Base-by-base conservation (phyloP, 2,113 vertebrate genomes). In the Puffinus mauretanicus region DNA sequence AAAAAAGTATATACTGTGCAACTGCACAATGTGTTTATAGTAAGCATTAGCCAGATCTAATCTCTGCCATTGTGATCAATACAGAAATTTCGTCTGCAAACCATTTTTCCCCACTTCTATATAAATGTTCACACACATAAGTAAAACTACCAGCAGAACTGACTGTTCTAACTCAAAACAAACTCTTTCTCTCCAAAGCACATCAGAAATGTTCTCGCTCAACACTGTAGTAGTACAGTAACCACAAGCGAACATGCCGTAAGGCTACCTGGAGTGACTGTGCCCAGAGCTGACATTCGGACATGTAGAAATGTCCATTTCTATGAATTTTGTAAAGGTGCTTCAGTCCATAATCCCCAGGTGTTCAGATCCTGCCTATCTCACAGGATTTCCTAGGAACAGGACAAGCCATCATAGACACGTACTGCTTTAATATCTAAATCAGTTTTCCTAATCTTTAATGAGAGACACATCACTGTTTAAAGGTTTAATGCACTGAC, bases 211-310 rank as follows among this genome's bases (percentile, higher is more conserved):
- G 29, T 9, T 71, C 51, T 20, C 13, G 19, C 46, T 42, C 60
- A 32, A 13, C 55, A 34, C 47, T 5, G 2, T 1, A 24, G 24
- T 6, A 34, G 42, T 2, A n/a, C 20, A 55, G n/a, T 7, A 27
- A 24, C 7, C 4, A 18, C 7, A 55, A 9, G 13, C 3, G 21
- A 29, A 36, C 11, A 1, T 26, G n/a, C 30, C 49, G 2, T 19
- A 18, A 21, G 51, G 44, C 44, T 54, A 20, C 20, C 25, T 25
- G n/a, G 52, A 20, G 38, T 5, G n/a, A 34, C 46, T 8, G 22
- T 34, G 34, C 26, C 77, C 44, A 32, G 13, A 44, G 38, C 44
- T 36, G 49, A 25, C 52, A 38, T 25, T 12, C 16, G 46, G 40
- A 29, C 3, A 19, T 8, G 34, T 2, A 38, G 32, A 58, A 77